These are phyloP conservation scores for Apamea epomidion DNA, from an alignment of 2,888 invertebrate genomes.

Conservation along the genomic window DNA sequence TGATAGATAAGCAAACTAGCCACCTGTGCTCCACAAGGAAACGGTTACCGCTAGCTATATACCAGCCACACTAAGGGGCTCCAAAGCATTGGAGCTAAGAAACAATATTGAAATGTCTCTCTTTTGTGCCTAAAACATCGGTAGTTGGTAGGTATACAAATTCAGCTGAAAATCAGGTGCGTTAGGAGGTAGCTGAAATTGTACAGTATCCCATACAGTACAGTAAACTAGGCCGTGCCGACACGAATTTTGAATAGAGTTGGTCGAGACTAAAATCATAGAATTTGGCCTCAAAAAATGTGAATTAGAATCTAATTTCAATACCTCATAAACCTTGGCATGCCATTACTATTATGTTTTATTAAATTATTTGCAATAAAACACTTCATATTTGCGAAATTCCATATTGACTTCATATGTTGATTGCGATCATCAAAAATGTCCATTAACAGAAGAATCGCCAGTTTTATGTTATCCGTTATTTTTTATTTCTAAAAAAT, in stretches of 20 bases:
- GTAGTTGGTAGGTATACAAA: not conserved
- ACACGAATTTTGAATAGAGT: not conserved
- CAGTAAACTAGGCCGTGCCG: not conserved
- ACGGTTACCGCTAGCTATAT: not conserved
- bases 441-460: constrained; percentile 43
- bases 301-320: constrained; percentile 10
- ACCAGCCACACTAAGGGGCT: not conserved
- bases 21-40: not conserved
- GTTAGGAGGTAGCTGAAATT: not conserved
- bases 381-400: constrained; percentile 54
- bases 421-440: constrained; percentile 55
- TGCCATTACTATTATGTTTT: constrained; percentile 34
- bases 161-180: not conserved
- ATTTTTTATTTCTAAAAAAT: constrained; percentile 53
- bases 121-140: not conserved
- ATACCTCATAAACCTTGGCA: constrained; percentile 52
- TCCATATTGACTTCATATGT: constrained; percentile 31
- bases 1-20: not conserved
- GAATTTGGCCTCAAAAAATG: constrained; percentile 8
- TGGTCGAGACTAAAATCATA: constrained; percentile 20
- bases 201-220: not conserved
- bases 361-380: constrained; percentile 55
- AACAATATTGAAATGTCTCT: not conserved
- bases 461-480: constrained; percentile 36
- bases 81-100: not conserved